A percentile compares a stretch with the other conserved stretches of the same genome.
phyloP scores from a whole-genome alignment of 2,888 invertebrate genomes.

The Caenorhabditis sulstoni region DNA sequence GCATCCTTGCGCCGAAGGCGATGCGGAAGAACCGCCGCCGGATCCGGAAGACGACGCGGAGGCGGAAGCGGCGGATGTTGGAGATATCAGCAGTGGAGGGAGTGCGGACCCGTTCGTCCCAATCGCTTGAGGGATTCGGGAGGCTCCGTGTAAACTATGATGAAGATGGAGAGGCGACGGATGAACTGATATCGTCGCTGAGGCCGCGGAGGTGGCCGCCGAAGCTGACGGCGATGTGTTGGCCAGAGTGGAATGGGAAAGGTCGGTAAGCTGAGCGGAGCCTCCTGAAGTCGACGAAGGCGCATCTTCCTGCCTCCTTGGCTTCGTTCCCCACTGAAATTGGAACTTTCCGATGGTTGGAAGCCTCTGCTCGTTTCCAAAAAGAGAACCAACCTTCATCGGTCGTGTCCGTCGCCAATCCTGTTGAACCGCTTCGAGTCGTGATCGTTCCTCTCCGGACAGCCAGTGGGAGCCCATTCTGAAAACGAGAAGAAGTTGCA shows the following conservation, averaged over 20 bases:
- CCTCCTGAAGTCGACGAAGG: conserved; percentile 5
- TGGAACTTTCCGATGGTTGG: no score
- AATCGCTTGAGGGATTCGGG: conserved; percentile 42
- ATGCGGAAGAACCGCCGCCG: conserved; percentile 19
- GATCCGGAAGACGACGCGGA: not conserved
- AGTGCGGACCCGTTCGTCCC: conserved; percentile 34
- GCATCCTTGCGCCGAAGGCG: conserved; percentile 11
- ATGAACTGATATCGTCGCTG: conserved; percentile 20
- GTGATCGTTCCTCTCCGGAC: conserved; percentile 76
- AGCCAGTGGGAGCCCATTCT: conserved; percentile 70
- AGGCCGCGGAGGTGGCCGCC: conserved; percentile 26
- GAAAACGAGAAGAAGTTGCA: conserved; percentile 39
- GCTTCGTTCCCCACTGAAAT: conserved; percentile 47
- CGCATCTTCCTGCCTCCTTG: conserved; percentile 28
- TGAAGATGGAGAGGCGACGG: conserved; percentile 8
- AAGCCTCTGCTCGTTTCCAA: no score
- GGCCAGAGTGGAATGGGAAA: not conserved
- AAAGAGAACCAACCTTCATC: conserved; percentile 59
- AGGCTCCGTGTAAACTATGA: conserved; percentile 2
- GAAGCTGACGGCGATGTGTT: conserved; percentile 12
- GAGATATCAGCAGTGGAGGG: conserved; percentile 32
- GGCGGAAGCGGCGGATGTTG: conserved; percentile 4
- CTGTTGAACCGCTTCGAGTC: conserved; percentile 79
- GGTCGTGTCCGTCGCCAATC: conserved; percentile 78
- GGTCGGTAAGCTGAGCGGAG: no score